Base-by-base conservation (phyloP, 2,797 vertebrate species). In the Urocyon cinereoargenteus region DNA sequence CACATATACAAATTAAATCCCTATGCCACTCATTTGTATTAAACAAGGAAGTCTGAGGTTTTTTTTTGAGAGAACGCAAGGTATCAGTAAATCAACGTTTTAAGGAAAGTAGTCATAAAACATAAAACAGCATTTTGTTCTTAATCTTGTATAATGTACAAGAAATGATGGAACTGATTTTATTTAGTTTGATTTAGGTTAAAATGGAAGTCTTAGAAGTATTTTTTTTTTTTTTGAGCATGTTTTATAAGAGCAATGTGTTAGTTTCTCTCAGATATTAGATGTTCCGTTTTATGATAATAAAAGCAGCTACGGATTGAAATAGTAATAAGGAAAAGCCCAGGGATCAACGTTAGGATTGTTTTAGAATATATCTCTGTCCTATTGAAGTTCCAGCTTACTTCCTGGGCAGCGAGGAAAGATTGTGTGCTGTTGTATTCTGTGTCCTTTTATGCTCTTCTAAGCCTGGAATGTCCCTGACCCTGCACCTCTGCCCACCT, bases 171-270 rank as follows among this genome's bases (percentile, higher is more conserved):
- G 62, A 87, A 77, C 92, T 82, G 53, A 91, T 84, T 94, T 94
- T 83, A 62, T 73, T 91, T 92, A 77, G 61, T 49, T 26, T 90
- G 59, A 87, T 86, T 84, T 73, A 75, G 64, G 59, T 93, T 64
- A 96, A 96, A 95, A 89, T 73, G 64, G 49, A 87, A 93, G 61
- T 87, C 72, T 91, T 81, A 81, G 79, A 96, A 93, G 4, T 88
- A 68, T 59, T 82, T n/a, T 73, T 82, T 64, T 81, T n/a, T 68
- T 61, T n/a, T 24, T 51, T 24, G 22, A 75, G 78, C 4, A 24
- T 92, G 36, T 75, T 83, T 93, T 96, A 45, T 55, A 93, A 90
- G 55, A 97, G 36, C 12, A 70, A 31, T 64, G 45, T 45, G 28
- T 68, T 90, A 19, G 15, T 90, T 91, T 45, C 86, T 91, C 51